phyloP scores from a whole-genome alignment of 2,797 vertebrate species.

The Scleropages formosus region DNA sequence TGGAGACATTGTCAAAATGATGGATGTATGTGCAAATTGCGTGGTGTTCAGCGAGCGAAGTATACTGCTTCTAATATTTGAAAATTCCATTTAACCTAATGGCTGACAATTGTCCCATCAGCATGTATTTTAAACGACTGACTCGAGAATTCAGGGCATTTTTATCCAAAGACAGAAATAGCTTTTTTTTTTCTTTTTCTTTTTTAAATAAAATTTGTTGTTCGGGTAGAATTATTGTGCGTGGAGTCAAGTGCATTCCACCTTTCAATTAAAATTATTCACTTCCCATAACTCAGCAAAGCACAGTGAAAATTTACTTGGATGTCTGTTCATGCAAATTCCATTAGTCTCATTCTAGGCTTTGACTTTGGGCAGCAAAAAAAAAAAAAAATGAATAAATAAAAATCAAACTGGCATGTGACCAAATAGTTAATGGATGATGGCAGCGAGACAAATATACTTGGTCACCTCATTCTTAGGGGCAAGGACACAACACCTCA shows the following conservation, averaged over 20 bases:
- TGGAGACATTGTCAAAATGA: too few species aligned
- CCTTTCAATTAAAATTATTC: constrained; percentile 29
- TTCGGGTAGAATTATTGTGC: background rate
- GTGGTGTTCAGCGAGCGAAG: background rate
- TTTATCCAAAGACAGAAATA: too few species aligned
- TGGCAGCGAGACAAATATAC: constrained; percentile 28
- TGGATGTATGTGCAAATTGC: too few species aligned
- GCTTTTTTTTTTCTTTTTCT: too few species aligned
- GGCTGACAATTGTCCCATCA: background rate
- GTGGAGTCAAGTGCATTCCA: constrained; percentile 3
- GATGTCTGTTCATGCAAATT: constrained; percentile 10
- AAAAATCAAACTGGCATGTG: constrained; percentile 21
- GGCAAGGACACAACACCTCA: constrained; percentile 12
- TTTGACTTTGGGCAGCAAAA: background rate
- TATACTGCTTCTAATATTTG: background rate
- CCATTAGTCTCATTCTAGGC: constrained; percentile 16
- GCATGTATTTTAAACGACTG: background rate
- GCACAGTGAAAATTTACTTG: constrained; percentile 1
- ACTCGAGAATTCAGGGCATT: too few species aligned
- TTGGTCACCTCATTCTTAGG: constrained; percentile 21
- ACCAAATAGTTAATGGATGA: constrained; percentile 30
- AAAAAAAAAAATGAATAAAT: too few species aligned
- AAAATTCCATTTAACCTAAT: background rate
- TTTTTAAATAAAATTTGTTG: background rate
- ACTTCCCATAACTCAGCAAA: constrained; percentile 8